These are phyloP conservation scores for Cryptotermes secundus DNA, from an alignment of 1,140 invertebrate genomes.

Conservation along the genomic window DNA sequence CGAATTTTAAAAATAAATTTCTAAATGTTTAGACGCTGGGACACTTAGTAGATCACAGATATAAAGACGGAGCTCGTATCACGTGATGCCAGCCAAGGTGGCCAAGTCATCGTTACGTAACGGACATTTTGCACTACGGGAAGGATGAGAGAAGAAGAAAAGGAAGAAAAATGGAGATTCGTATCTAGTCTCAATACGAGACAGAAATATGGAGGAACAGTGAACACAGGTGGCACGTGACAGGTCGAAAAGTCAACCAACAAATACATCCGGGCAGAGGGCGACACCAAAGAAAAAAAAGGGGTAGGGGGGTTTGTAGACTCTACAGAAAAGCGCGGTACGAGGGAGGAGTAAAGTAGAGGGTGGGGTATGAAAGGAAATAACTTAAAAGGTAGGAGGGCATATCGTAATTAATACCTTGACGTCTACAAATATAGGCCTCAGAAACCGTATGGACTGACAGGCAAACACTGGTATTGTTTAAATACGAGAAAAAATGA, in stretches of 20 bases:
- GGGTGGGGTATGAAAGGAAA: not conserved
- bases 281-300: not conserved
- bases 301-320: not conserved
- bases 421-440: constrained; percentile 3
- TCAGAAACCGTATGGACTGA: not conserved
- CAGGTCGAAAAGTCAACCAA: not conserved
- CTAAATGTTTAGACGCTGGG: too few relatives aligned
- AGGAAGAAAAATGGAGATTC: not conserved
- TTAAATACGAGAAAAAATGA: not conserved
- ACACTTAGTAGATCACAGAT: too few relatives aligned
- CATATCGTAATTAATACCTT: constrained; percentile 10
- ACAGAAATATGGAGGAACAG: not conserved
- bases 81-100: too few relatives aligned
- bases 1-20: too few relatives aligned
- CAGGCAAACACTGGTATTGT: not conserved
- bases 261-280: not conserved
- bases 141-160: not conserved
- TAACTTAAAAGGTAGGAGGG: constrained; percentile 6
- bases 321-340: not conserved
- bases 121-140: too few relatives aligned
- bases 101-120: too few relatives aligned
- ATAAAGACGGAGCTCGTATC: too few relatives aligned
- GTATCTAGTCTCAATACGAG: not conserved
- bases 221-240: not conserved
- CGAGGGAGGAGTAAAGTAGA: not conserved